phyloP scores from a whole-genome alignment of 2,797 vertebrate genomes.

The Pelodytes ibericus region DNA sequence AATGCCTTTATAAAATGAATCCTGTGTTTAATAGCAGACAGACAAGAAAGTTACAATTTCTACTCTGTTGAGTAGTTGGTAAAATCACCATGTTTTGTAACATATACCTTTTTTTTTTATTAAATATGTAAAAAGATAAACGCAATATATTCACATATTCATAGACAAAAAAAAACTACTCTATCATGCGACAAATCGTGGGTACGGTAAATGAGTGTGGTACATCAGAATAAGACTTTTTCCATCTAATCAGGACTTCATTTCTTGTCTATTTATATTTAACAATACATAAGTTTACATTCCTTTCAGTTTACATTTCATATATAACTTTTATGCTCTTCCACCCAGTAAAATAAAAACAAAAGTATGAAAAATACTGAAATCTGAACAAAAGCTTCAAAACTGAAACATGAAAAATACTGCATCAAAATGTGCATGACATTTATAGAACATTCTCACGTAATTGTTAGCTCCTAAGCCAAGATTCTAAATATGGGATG shows the following conservation, averaged over 20 bases:
- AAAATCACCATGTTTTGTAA: constrained; percentile 81
- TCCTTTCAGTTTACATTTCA: constrained; percentile 98
- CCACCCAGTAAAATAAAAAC: constrained; percentile 86
- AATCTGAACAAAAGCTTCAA: constrained; percentile 41
- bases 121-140: constrained; percentile 99
- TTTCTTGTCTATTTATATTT: constrained; percentile 94
- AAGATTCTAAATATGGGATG: background rate
- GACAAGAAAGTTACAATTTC: constrained; percentile 48
- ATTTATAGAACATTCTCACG: constrained; percentile 27
- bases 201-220: constrained; percentile 90
- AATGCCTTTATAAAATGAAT: constrained; percentile 35
- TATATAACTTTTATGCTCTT: constrained; percentile 89
- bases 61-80: constrained; percentile 62
- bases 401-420: constrained; percentile 13
- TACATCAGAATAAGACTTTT: constrained; percentile 80
- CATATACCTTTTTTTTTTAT: constrained; percentile 77
- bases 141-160: constrained; percentile 99
- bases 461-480: constrained; percentile 21
- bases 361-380: constrained; percentile 82
- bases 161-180: constrained; percentile 83
- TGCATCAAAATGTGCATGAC: constrained; percentile 27
- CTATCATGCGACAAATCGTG: constrained; percentile 95
- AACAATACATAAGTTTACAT: constrained; percentile 99
- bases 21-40: constrained; percentile 46
- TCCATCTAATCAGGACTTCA: constrained; percentile 74